Percentiles rank a stretch among this genome's conserved stretches.
Conservation (phyloP, 2,888 invertebrate species). For the Ochropleura leucogaster region DNA sequence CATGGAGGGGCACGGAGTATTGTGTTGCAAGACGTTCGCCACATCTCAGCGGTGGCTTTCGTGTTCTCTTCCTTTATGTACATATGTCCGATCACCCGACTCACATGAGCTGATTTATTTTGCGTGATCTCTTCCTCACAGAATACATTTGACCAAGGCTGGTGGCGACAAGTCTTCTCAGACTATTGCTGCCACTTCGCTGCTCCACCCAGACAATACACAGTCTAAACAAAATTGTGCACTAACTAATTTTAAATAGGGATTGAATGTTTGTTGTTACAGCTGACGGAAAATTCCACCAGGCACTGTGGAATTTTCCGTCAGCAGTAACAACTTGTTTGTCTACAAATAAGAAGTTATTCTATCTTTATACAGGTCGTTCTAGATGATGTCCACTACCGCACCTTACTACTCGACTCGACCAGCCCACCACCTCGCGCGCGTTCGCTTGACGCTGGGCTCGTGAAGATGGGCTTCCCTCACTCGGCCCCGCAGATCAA, state of each 20-base stretch:
- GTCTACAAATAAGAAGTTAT: background rate
- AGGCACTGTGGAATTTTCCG: no score
- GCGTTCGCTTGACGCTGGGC: slow-evolving; percentile 92
- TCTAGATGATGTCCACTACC: slow-evolving; percentile 94
- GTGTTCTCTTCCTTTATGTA: no score
- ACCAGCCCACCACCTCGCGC: slow-evolving; percentile 92
- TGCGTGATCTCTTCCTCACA: background rate
- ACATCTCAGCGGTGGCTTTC: no score
- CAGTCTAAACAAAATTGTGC: background rate
- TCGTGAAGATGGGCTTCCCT: slow-evolving; percentile 99
- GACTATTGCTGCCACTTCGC: no score
- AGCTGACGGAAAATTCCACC: background rate
- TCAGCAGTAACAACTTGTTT: no score
- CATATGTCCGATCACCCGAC: background rate
- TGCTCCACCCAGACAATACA: no score
- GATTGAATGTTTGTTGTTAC: background rate
- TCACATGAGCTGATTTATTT: background rate
- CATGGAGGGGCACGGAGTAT: no score
- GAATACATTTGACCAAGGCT: background rate
- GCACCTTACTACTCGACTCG: slow-evolving; percentile 90
- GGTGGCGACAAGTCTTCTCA: background rate
- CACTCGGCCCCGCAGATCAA: slow-evolving; percentile 92
- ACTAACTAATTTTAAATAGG: background rate
- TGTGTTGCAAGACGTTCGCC: no score
- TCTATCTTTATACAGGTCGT: slow-evolving; percentile 86